A percentile compares a stretch with the other conserved stretches of the same genome.
These are phyloP conservation scores for Silurus meridionalis DNA, from an alignment of 2,113 vertebrate genomes.

Conservation along the genomic window DNA sequence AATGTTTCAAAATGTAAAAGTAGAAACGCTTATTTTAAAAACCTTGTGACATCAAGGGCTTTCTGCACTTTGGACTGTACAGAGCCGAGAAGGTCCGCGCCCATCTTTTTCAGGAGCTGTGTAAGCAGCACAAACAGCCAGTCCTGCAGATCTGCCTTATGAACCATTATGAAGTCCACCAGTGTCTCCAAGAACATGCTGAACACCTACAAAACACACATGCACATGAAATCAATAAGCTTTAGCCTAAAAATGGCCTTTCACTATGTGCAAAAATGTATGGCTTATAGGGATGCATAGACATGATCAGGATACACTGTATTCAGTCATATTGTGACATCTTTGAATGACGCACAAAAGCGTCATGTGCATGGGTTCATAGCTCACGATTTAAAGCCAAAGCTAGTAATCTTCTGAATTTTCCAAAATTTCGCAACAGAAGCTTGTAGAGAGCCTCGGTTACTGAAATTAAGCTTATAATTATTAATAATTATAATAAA, in stretches of 20 bases:
- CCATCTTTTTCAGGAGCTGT: slow-evolving; percentile 97
- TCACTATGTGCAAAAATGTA: neutral
- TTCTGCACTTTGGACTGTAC: slow-evolving; percentile 98
- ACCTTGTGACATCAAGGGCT: slow-evolving; percentile 94
- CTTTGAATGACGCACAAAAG: neutral
- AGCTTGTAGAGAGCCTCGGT: neutral
- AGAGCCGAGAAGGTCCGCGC: slow-evolving; percentile 94
- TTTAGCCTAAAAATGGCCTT: neutral
- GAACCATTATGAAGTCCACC: slow-evolving; percentile 93
- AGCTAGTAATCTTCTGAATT: neutral
- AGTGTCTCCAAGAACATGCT: slow-evolving; percentile 99
- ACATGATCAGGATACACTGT: neutral
- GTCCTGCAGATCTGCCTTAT: slow-evolving; percentile 95
- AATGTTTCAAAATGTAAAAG: neutral
- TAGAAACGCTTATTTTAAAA: neutral
- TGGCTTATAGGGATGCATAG: neutral
- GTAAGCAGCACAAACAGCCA: slow-evolving; percentile 95
- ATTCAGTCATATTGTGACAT: neutral
- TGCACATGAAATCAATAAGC: neutral
- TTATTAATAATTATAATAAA: no score
- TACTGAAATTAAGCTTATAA: neutral
- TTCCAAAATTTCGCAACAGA: neutral
- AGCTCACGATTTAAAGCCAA: neutral
- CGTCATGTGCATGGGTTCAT: neutral
- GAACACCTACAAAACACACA: slow-evolving; percentile 83